Conservation (phyloP, 2,888 invertebrate genomes). For the Atherix ibis region DNA sequence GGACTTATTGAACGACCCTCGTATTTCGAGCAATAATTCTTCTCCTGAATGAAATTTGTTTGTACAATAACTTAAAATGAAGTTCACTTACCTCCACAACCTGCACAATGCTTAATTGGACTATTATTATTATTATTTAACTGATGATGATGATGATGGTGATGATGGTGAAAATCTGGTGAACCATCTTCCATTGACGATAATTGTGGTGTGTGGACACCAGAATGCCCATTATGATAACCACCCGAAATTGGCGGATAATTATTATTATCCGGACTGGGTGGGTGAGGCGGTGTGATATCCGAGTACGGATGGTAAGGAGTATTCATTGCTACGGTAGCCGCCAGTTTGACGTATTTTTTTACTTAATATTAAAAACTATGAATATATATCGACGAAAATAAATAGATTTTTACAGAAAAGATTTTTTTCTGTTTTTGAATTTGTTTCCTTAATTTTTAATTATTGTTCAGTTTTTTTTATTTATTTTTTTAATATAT, state of each 20-base stretch:
- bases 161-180: constrained; percentile 20
- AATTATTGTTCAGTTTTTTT: neutral
- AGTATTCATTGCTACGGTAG: constrained; percentile 79
- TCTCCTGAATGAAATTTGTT: too few species aligned
- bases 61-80: too few species aligned
- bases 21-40: too few species aligned
- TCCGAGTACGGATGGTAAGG: constrained; percentile 76
- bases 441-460: neutral
- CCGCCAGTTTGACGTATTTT: constrained; percentile 62
- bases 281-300: constrained; percentile 62
- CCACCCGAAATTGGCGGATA: constrained; percentile 38
- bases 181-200: constrained; percentile 28
- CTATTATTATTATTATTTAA: constrained; percentile 25
- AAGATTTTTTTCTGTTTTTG: neutral
- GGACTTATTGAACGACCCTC: too few species aligned
- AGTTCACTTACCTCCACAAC: constrained; percentile 67
- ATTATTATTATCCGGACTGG: constrained; percentile 57
- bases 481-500: neutral
- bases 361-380: too few species aligned
- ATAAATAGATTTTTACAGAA: neutral
- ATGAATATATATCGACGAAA: neutral
- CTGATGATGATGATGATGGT: constrained; percentile 16
- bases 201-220: constrained; percentile 24
- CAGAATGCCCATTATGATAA: constrained; percentile 32
- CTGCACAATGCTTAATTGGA: constrained; percentile 67